Evolutionary conservation across 2,888 invertebrate species (phyloP).

Genomic region (Archips xylosteana): DNA sequence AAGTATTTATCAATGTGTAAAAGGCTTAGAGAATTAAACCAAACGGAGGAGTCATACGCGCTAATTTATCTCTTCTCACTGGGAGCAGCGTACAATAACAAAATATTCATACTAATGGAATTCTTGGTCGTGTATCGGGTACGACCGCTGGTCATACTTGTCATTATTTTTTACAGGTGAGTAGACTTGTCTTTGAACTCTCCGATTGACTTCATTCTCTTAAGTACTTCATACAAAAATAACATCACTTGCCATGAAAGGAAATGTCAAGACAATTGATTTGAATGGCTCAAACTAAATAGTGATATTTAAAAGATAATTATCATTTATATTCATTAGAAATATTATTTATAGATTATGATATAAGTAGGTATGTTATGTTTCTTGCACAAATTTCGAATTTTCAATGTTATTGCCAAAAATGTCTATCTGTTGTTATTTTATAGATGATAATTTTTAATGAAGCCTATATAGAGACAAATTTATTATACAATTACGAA

Average conservation of each 20-base stretch:
- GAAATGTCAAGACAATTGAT: conserved; percentile 30
- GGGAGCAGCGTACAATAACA: no score
- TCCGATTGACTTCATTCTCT: background rate
- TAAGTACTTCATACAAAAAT: conserved; percentile 30
- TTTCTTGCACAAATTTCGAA: conserved; percentile 25
- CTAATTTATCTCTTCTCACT: no score
- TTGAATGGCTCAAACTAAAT: conserved; percentile 49
- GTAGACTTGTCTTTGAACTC: background rate
- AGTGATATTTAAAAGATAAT: conserved; percentile 52
- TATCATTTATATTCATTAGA: conserved; percentile 45
- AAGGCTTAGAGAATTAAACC: background rate
- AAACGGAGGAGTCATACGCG: background rate
- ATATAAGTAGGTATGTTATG: conserved; percentile 28
- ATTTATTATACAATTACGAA: background rate
- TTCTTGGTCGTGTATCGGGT: background rate
- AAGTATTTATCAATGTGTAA: background rate
- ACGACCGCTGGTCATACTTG: no score
- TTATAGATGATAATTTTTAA: conserved; percentile 35
- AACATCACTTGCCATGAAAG: conserved; percentile 45
- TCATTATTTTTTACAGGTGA: no score
- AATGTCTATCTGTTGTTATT: conserved; percentile 37
- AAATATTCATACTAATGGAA: background rate
- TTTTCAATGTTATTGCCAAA: conserved; percentile 33
- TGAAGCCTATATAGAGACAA: background rate
- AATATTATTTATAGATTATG: conserved; percentile 39